Evolutionary conservation across 2,797 vertebrate genomes (phyloP).

Genomic region (Prionace glauca): DNA sequence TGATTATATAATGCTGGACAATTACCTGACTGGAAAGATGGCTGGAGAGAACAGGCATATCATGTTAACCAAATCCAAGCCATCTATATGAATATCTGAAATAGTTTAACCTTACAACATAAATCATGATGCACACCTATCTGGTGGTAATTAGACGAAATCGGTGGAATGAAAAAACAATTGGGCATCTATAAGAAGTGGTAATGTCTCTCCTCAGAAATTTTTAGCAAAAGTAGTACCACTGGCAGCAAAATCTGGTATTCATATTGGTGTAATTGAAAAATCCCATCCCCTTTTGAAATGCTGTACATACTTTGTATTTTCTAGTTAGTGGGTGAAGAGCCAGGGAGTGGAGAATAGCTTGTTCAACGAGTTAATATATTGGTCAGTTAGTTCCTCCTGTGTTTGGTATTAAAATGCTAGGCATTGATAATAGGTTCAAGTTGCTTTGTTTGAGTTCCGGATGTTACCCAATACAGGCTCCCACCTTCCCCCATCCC

Average conservation of each 20-base stretch:
- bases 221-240: neutral
- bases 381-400: neutral
- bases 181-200: neutral
- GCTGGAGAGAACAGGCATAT: neutral
- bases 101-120: neutral
- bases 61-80: neutral
- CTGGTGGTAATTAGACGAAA: too few relatives aligned
- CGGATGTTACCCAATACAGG: neutral
- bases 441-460: neutral
- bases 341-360: neutral
- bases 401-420: neutral
- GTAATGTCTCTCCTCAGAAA: neutral
- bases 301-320: neutral
- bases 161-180: neutral
- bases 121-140: neutral
- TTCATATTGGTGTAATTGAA: neutral
- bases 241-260: neutral
- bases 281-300: neutral
- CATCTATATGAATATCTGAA: neutral
- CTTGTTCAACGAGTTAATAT: neutral
- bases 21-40: neutral
- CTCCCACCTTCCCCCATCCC: neutral
- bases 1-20: neutral
- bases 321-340: neutral
- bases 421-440: neutral